These are phyloP conservation scores for Synergus umbraculus DNA, from an alignment of 2,888 invertebrate genomes.

Conservation along the genomic window DNA sequence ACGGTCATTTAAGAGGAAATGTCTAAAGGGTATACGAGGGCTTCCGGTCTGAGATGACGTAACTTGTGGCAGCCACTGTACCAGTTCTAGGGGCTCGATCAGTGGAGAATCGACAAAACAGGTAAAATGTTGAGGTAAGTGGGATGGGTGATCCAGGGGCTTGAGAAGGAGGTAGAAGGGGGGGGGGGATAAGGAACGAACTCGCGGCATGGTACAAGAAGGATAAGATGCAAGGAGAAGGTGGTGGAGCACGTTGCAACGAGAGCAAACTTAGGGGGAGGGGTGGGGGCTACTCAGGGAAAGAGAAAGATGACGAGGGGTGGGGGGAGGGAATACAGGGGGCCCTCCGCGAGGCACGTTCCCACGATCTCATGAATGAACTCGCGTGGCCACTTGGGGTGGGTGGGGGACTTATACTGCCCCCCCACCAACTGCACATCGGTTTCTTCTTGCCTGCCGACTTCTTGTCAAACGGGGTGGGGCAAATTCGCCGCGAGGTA, in stretches of 20 bases:
- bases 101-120: slow-evolving; percentile 39
- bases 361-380: slow-evolving; percentile 78
- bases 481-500: slow-evolving; percentile 54
- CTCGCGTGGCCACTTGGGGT: slow-evolving; percentile 74
- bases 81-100: slow-evolving; percentile 50
- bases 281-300: slow-evolving; percentile 50
- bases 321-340: slow-evolving; percentile 67
- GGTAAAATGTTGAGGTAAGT: slow-evolving; percentile 50
- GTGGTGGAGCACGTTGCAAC: slow-evolving; percentile 16
- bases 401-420: slow-evolving; percentile 62
- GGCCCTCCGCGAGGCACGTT: slow-evolving; percentile 71
- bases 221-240: background rate
- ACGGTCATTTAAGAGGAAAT: slow-evolving; percentile 50
- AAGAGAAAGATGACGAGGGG: slow-evolving; percentile 47
- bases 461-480: slow-evolving; percentile 51
- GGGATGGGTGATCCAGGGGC: slow-evolving; percentile 36
- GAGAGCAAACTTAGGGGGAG: slow-evolving; percentile 31
- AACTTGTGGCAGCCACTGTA: slow-evolving; percentile 72
- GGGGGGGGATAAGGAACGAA: slow-evolving; percentile 44
- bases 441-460: slow-evolving; percentile 48
- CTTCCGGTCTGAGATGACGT: slow-evolving; percentile 60
- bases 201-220: slow-evolving; percentile 42
- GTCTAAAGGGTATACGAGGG: slow-evolving; percentile 47
- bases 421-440: slow-evolving; percentile 53
- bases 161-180: slow-evolving; percentile 38